Evolutionary conservation across 2,797 vertebrate species (phyloP).

Genomic region (Varecia variegata): DNA sequence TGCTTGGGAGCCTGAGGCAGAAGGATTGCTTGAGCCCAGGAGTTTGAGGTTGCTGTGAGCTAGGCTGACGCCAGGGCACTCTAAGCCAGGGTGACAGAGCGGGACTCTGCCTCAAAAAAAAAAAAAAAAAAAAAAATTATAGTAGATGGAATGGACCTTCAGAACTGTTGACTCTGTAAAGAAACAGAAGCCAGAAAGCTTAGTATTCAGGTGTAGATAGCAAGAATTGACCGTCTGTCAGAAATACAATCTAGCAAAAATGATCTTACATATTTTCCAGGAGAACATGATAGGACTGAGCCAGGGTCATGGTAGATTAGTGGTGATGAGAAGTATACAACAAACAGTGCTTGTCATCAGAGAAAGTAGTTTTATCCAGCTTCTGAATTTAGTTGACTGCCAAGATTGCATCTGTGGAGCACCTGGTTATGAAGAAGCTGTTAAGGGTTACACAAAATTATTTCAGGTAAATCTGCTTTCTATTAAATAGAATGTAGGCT

Average conservation of each 20-base stretch:
- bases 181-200: not conserved
- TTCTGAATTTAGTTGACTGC: not conserved
- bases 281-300: not conserved
- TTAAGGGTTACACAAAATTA: not conserved
- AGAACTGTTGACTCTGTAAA: constrained; percentile 20
- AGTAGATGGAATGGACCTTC: not conserved
- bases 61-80: too few species aligned
- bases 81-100: too few species aligned
- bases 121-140: not conserved
- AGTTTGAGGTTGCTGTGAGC: too few species aligned
- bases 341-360: not conserved
- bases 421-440: not conserved
- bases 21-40: too few species aligned
- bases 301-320: not conserved
- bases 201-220: not conserved
- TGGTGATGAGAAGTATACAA: not conserved
- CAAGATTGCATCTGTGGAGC: not conserved
- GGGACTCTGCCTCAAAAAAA: too few species aligned
- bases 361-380: not conserved
- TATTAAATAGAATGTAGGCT: not conserved
- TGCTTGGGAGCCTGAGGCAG: too few species aligned
- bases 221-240: not conserved
- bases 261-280: not conserved
- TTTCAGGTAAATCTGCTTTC: not conserved
- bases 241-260: constrained; percentile 1